These are phyloP conservation scores for Acanthochromis polyacanthus DNA, from an alignment of 2,113 vertebrate genomes.

Conservation along the genomic window DNA sequence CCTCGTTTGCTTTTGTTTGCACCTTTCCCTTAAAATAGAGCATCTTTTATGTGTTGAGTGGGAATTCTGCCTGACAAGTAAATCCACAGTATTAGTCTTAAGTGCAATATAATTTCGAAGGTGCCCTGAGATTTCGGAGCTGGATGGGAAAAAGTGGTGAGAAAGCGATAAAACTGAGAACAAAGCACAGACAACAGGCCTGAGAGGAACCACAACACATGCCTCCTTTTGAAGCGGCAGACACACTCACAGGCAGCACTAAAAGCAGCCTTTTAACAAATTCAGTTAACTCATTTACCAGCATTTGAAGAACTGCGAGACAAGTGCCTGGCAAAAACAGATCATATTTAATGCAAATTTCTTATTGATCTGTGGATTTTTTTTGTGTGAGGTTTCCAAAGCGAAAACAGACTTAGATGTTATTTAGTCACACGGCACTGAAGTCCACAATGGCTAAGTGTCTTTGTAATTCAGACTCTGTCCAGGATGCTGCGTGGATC, in stretches of 20 bases:
- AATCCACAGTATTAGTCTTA: constrained; percentile 64
- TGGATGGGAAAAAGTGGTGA: constrained; percentile 37
- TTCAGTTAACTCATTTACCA: constrained; percentile 55
- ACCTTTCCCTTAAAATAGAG: constrained; percentile 40
- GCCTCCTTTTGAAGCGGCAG: constrained; percentile 44
- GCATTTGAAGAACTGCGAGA: constrained; percentile 35
- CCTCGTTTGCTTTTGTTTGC: constrained; percentile 15
- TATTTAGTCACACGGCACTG: constrained; percentile 27
- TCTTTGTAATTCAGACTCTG: constrained; percentile 26
- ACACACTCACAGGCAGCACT: constrained; percentile 27
- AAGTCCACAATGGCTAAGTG: constrained; percentile 28
- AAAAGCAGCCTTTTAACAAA: constrained; percentile 57
- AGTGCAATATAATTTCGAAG: constrained; percentile 58
- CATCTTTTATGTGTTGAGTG: constrained; percentile 49
- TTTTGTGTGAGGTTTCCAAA: constrained; percentile 3
- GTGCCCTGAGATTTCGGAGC: constrained; percentile 36
- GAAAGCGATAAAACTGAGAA: constrained; percentile 57
- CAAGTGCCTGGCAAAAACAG: constrained; percentile 19
- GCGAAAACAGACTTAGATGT: constrained; percentile 18
- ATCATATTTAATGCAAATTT: constrained; percentile 48
- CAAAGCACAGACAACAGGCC: constrained; percentile 44
- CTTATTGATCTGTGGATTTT: constrained; percentile 34
- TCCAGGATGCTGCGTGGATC: constrained; percentile 41
- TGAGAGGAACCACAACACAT: constrained; percentile 37
- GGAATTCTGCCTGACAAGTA: constrained; percentile 63